phyloP scores from a whole-genome alignment of 2,797 vertebrate species.

The Neosilurus hyrtlii region DNA sequence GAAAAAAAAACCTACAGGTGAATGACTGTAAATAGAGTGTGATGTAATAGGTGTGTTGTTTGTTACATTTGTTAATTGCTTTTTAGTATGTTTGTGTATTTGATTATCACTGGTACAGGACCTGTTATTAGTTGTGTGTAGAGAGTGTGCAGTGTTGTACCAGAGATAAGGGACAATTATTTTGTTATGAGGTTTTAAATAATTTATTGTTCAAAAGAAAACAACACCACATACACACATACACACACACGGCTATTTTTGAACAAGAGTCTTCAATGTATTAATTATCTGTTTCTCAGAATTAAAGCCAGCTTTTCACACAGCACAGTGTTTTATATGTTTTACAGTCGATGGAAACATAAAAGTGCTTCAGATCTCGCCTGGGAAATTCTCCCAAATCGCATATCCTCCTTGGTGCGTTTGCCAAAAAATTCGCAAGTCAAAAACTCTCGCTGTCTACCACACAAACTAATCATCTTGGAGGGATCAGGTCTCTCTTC shows the following conservation, averaged over 20 bases:
- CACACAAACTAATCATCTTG: neutral
- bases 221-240: constrained; percentile 33
- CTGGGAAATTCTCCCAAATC: neutral
- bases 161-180: constrained; percentile 71
- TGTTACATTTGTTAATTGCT: constrained; percentile 40
- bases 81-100: constrained; percentile 44
- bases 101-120: constrained; percentile 59
- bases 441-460: neutral
- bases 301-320: constrained; percentile 55
- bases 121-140: constrained; percentile 66
- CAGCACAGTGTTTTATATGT: neutral
- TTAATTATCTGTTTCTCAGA: constrained; percentile 60
- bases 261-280: constrained; percentile 56
- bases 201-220: constrained; percentile 73
- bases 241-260: constrained; percentile 73
- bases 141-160: constrained; percentile 67
- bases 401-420: neutral
- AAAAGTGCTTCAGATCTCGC: neutral
- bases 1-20: neutral
- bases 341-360: too few species aligned
- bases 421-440: neutral
- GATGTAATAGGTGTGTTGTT: constrained; percentile 39
- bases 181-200: constrained; percentile 80
- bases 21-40: constrained; percentile 30
- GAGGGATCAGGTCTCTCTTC: too few species aligned